Evolutionary conservation across 2,113 vertebrate genomes (phyloP).

Genomic region (Brachyistius frenatus): DNA sequence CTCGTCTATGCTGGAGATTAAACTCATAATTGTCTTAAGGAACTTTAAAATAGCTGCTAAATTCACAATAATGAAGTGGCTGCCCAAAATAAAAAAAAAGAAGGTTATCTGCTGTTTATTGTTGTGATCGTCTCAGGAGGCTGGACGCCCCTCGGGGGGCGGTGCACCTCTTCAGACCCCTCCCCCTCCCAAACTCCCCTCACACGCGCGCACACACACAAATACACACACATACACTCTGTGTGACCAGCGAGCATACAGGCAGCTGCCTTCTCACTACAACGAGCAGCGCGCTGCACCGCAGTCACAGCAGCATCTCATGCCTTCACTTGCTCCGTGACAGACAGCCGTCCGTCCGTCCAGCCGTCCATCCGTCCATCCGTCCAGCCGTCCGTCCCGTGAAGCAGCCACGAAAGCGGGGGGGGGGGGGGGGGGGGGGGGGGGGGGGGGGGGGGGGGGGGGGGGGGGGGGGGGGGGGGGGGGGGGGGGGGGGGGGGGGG

Average conservation of each 20-base stretch:
- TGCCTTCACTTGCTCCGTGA: slow-evolving; percentile 46
- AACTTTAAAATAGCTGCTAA: too few relatives aligned
- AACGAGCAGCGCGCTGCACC: not conserved
- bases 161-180: slow-evolving; percentile 62
- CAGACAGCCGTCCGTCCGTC: slow-evolving; percentile 13
- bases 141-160: slow-evolving; percentile 55
- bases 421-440: too few relatives aligned
- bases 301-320: slow-evolving; percentile 46
- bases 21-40: too few relatives aligned
- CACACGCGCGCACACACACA: not conserved
- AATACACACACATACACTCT: slow-evolving; percentile 2
- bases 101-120: too few relatives aligned
- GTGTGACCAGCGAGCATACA: slow-evolving; percentile 54
- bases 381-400: not conserved
- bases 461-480: too few relatives aligned
- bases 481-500: too few relatives aligned
- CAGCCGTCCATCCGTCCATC: not conserved
- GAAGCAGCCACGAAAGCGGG: not conserved
- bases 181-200: slow-evolving; percentile 31
- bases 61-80: too few relatives aligned
- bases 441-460: too few relatives aligned
- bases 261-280: slow-evolving; percentile 29
- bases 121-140: slow-evolving; percentile 7
- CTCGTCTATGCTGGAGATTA: too few relatives aligned
- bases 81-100: too few relatives aligned